Percentiles rank a stretch among this genome's conserved stretches.
phyloP scores from a whole-genome alignment of 2,797 vertebrate genomes.

The Balearica regulorum region DNA sequence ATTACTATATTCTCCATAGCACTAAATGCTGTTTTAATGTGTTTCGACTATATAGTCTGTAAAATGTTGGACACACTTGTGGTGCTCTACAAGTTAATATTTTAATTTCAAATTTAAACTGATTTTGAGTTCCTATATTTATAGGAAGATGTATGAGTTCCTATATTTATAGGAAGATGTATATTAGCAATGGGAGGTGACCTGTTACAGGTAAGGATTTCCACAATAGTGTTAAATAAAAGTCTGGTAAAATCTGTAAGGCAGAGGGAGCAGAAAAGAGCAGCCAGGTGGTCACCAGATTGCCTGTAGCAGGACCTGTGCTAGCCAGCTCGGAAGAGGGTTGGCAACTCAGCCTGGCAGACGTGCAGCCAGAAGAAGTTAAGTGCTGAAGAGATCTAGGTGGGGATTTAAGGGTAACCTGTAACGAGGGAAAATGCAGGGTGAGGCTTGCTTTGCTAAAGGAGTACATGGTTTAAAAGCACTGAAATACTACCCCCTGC shows the following conservation, averaged over 20 bases:
- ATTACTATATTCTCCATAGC: not conserved
- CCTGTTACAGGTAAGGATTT: not conserved
- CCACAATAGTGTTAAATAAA: not conserved
- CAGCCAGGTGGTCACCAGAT: not conserved
- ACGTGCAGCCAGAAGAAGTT: not conserved
- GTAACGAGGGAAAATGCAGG: not conserved
- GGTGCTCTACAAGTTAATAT: not conserved
- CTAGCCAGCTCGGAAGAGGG: not conserved
- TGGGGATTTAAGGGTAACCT: not conserved
- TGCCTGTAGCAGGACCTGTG: not conserved
- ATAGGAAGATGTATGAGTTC: not conserved
- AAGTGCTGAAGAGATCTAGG: not conserved
- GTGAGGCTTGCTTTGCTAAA: not conserved
- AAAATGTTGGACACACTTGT: not conserved
- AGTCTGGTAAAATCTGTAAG: not conserved
- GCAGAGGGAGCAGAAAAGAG: not conserved
- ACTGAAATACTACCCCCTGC: conserved; percentile 54
- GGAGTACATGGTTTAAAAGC: not conserved
- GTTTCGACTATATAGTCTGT: not conserved
- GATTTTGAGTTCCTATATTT: not conserved
- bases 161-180: not conserved
- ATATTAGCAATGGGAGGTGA: not conserved
- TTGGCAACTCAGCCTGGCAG: not conserved
- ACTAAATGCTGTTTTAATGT: not conserved
- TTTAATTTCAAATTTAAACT: not conserved